Base-by-base conservation (phyloP, 1,140 invertebrate species). In the Ceratitis capitata region DNA sequence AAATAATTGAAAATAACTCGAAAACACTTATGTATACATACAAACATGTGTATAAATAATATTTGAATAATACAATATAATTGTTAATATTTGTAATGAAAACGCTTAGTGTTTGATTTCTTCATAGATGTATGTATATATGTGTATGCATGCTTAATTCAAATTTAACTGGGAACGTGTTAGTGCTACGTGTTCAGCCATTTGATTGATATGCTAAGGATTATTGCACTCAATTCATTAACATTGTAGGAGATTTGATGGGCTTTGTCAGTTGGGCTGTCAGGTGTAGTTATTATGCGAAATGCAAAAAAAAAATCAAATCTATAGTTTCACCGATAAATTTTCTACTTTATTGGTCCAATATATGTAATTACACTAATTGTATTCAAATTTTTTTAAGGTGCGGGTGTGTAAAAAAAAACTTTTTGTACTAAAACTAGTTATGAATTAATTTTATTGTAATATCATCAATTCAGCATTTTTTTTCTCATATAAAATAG, bases 11-110 rank as follows among this genome's bases (percentile, higher is more conserved):
- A 78, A 78, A 78, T 78, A 78, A 78, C 69, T 78, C 69, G 69
- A 78, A 78, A 78, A 45, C n/a, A 78, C 69, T 45, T 78, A 45
- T 64, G 45, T 47, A 47, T 23, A 56, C 51, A 56, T 56, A 78
- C 12, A 78, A 26, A 78, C 2, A 64, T 56, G 19, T 14, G 14
- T 49, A 49, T 14, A 74, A n/a, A 74, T 78, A 78, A 23, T 78
- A 78, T 61, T 29, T 16, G 26, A 26, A n/a, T 78, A 78, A 78
- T 78, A 78, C 69, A 78, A 78, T 78, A 78, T 78, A 78, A 78
- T 78, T 78, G 69, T 78, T 78, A 78, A 78, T 78, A 78, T 78
- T 78, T 78, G 69, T 69, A 69, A 69, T 69, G 61, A 69, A 56
- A 53, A 69, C 29, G 32, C n/a, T 39, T 32, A 3, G n/a, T 23